Conservation (phyloP, 2,797 vertebrate genomes). For the Urophycis tenuis region DNA sequence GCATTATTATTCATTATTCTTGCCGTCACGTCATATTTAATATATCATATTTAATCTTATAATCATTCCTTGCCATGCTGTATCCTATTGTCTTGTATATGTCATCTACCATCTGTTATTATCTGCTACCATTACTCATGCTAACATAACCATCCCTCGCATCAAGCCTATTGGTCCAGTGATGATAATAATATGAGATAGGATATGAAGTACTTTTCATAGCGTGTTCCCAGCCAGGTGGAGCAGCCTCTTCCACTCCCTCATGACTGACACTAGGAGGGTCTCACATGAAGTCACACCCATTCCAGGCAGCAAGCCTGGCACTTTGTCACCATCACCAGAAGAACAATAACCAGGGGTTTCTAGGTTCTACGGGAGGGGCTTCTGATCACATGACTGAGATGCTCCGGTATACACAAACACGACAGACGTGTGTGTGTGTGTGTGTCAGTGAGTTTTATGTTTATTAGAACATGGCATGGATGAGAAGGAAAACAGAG, state of each 20-base stretch:
- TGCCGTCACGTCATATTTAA: not conserved
- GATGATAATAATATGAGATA: not conserved
- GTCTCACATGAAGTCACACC: no score
- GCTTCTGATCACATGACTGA: not conserved
- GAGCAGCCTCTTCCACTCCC: no score
- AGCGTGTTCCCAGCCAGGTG: not conserved
- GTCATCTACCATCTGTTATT: not conserved
- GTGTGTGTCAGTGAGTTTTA: constrained; percentile 49
- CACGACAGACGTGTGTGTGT: not conserved
- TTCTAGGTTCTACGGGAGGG: not conserved
- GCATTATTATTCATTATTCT: not conserved
- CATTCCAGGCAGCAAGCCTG: no score
- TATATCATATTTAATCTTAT: not conserved
- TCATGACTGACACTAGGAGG: no score
- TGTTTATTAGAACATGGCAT: constrained; percentile 66
- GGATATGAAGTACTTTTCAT: not conserved
- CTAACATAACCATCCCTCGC: no score
- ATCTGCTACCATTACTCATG: not conserved
- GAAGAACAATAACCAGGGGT: no score
- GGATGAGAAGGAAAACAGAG: constrained; percentile 58
- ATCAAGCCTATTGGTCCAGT: no score
- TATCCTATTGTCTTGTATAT: not conserved
- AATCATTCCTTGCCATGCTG: not conserved
- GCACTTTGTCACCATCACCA: no score
- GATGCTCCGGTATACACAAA: not conserved